These are phyloP conservation scores for Agrochola lychnidis DNA, from an alignment of 2,888 invertebrate genomes.

Conservation along the genomic window DNA sequence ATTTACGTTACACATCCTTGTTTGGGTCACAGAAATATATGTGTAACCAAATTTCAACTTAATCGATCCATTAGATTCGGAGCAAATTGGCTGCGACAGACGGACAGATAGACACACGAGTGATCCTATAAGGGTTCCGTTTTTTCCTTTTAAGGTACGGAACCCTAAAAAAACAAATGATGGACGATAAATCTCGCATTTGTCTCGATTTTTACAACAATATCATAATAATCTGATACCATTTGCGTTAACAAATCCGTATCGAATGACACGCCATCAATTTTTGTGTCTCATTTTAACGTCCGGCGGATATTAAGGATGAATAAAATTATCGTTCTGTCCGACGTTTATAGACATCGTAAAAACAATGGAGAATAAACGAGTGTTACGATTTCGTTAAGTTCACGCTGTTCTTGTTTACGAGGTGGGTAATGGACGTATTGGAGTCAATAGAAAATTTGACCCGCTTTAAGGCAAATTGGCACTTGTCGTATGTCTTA, in stretches of 20 bases:
- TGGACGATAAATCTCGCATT: conserved; percentile 14
- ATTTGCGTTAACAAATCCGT: conserved; percentile 30
- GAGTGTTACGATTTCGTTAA: conserved; percentile 45
- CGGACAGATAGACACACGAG: too few species aligned
- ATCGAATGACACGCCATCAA: conserved; percentile 50
- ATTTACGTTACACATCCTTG: too few species aligned
- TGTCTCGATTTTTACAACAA: conserved; percentile 14
- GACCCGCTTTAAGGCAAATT: background rate
- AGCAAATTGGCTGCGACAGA: too few species aligned
- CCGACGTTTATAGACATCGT: conserved; percentile 56
- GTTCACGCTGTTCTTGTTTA: conserved; percentile 30
- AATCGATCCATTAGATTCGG: too few species aligned
- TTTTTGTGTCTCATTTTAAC: conserved; percentile 56
- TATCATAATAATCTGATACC: conserved; percentile 29
- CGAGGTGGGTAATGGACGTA: conserved; percentile 9
- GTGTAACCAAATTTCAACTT: too few species aligned
- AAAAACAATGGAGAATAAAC: conserved; percentile 58
- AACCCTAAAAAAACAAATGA: background rate
- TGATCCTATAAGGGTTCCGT: too few species aligned
- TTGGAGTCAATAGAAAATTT: background rate
- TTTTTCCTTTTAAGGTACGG: too few species aligned
- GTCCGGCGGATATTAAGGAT: conserved; percentile 60
- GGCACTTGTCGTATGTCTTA: background rate
- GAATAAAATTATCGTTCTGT: conserved; percentile 67
- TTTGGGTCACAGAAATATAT: too few species aligned